phyloP scores from a whole-genome alignment of 1,140 invertebrate species.

The Zaprionus nigranus region DNA sequence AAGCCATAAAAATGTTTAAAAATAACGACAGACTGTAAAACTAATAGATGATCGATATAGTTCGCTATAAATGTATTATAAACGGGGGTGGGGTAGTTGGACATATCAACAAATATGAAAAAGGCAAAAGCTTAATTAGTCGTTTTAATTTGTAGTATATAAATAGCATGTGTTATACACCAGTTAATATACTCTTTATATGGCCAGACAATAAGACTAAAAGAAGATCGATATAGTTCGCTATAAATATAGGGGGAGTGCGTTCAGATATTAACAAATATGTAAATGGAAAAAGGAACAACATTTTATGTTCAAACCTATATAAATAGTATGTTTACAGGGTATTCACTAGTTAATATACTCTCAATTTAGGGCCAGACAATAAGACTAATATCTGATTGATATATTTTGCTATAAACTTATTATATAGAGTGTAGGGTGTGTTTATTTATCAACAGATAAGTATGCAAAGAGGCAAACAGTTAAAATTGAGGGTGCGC shows the following conservation, averaged over 20 bases:
- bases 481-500: background rate
- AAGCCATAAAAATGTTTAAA: slow-evolving; percentile 8
- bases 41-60: background rate
- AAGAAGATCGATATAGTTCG: background rate
- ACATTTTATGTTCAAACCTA: too few species aligned
- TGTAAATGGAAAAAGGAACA: background rate
- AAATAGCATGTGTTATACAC: background rate
- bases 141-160: background rate
- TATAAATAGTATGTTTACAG: background rate
- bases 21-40: background rate
- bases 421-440: too few species aligned
- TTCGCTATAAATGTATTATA: background rate
- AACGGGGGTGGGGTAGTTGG: background rate
- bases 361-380: too few species aligned
- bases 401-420: too few species aligned
- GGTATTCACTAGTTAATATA: background rate
- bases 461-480: too few species aligned
- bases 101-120: background rate
- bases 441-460: too few species aligned
- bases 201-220: background rate
- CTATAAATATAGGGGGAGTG: background rate
- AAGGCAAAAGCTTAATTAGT: background rate
- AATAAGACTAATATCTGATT: too few species aligned
- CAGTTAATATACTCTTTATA: background rate
- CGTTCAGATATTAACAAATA: background rate